These are phyloP conservation scores for Allacma fusca DNA, from an alignment of 2,888 invertebrate species.

Conservation along the genomic window DNA sequence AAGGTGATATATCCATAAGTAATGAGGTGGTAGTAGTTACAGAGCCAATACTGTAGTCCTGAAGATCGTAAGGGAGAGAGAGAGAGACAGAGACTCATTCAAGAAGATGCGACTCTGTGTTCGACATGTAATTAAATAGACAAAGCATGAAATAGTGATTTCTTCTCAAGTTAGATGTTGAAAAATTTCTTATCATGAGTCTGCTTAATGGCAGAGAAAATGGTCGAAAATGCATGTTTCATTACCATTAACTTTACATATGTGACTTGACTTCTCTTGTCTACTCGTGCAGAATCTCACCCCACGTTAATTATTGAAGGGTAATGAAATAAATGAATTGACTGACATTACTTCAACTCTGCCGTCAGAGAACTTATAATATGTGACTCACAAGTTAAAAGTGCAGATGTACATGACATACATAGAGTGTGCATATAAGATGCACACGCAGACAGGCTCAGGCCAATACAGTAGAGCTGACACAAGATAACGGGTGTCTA, in stretches of 20 bases:
- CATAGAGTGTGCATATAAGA: not conserved
- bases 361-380: not conserved
- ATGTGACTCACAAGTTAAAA: not conserved
- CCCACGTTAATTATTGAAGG: constrained; percentile 16
- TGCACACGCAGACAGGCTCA: too few relatives aligned
- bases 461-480: too few relatives aligned
- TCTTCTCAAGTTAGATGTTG: not conserved
- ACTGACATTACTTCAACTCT: not conserved
- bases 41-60: too few relatives aligned
- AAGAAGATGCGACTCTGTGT: constrained; percentile 17
- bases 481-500: too few relatives aligned
- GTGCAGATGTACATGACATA: not conserved
- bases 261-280: not conserved
- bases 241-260: not conserved
- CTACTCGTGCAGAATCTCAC: constrained; percentile 4
- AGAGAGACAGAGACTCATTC: not conserved
- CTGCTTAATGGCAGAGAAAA: not conserved
- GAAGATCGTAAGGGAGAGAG: not conserved
- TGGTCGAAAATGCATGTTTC: not conserved
- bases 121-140: constrained; percentile 31
- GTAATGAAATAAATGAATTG: constrained; percentile 17
- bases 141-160: not conserved
- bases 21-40: too few relatives aligned
- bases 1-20: too few relatives aligned
- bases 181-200: not conserved